Percentiles rank a stretch among this genome's conserved stretches.
These are phyloP conservation scores for Luperina nickerlii DNA, from an alignment of 2,888 invertebrate species.

Conservation along the genomic window DNA sequence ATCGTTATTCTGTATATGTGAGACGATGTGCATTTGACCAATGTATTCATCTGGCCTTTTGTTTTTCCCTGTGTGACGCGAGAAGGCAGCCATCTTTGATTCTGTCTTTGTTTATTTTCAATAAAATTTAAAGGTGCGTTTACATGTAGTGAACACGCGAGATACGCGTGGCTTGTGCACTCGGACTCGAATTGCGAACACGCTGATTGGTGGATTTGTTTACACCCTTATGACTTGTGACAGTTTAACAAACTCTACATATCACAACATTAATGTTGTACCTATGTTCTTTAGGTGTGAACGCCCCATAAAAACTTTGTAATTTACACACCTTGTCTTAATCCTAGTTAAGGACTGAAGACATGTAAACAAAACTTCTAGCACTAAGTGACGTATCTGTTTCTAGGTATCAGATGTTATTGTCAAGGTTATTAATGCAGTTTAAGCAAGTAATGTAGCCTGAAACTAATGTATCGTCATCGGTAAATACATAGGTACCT, in stretches of 20 bases:
- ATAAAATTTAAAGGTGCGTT: slow-evolving; percentile 47
- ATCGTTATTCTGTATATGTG: slow-evolving; percentile 16
- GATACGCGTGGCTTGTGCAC: slow-evolving; percentile 4
- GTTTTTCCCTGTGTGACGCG: slow-evolving; percentile 49
- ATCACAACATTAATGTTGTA: neutral
- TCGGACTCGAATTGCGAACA: neutral
- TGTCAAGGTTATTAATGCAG: slow-evolving; percentile 40
- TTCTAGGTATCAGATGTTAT: slow-evolving; percentile 37
- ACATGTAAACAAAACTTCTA: slow-evolving; percentile 4
- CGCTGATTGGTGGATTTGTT: neutral
- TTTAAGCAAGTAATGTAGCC: neutral
- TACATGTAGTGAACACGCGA: slow-evolving; percentile 24
- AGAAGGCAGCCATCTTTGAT: slow-evolving; percentile 44
- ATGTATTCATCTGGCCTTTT: slow-evolving; percentile 34
- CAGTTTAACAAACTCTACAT: neutral
- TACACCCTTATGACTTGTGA: neutral
- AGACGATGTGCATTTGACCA: slow-evolving; percentile 13
- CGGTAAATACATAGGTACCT: neutral
- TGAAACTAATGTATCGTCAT: slow-evolving; percentile 7
- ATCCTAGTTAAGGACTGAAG: neutral
- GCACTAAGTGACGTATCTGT: slow-evolving; percentile 16
- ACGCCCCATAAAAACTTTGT: neutral
- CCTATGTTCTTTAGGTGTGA: neutral
- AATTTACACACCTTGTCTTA: neutral
- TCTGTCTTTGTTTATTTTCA: slow-evolving; percentile 56